phyloP scores from a whole-genome alignment of 2,888 invertebrate species.

The Pardosa pseudoannulata region DNA sequence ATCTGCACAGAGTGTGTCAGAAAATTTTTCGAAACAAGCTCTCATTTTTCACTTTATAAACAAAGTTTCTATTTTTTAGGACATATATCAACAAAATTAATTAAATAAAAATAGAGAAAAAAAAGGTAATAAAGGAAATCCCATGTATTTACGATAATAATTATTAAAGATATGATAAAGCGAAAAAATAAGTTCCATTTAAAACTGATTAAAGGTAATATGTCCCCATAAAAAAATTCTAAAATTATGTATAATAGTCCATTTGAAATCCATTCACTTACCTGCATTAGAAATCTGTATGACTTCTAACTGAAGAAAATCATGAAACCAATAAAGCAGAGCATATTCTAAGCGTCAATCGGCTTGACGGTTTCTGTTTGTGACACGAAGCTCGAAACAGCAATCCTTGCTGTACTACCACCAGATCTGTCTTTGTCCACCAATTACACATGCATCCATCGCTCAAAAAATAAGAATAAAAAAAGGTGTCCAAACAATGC shows the following conservation, averaged over 20 bases:
- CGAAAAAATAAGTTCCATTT: too few relatives aligned
- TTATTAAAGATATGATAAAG: too few relatives aligned
- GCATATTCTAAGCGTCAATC: background rate
- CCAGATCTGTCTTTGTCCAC: slow-evolving; percentile 26
- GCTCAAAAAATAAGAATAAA: slow-evolving; percentile 5
- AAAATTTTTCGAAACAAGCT: too few relatives aligned
- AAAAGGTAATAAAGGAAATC: too few relatives aligned
- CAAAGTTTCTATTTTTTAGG: too few relatives aligned
- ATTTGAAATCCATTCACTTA: background rate
- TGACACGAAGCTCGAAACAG: background rate
- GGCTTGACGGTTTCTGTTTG: background rate
- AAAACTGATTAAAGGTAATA: too few relatives aligned
- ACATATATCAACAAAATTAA: too few relatives aligned
- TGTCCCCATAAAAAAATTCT: too few relatives aligned
- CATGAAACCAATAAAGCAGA: background rate
- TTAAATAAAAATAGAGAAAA: too few relatives aligned
- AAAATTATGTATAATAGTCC: background rate
- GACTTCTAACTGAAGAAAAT: background rate
- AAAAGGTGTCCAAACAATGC: slow-evolving; percentile 18
- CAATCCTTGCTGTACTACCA: slow-evolving; percentile 4
- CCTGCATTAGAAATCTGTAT: background rate
- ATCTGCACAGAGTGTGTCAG: too few relatives aligned
- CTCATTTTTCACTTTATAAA: too few relatives aligned
- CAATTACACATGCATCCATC: slow-evolving; percentile 31
- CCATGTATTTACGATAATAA: too few relatives aligned